phyloP scores from a whole-genome alignment of 2,888 invertebrate species.

The Macrophya annulata region DNA sequence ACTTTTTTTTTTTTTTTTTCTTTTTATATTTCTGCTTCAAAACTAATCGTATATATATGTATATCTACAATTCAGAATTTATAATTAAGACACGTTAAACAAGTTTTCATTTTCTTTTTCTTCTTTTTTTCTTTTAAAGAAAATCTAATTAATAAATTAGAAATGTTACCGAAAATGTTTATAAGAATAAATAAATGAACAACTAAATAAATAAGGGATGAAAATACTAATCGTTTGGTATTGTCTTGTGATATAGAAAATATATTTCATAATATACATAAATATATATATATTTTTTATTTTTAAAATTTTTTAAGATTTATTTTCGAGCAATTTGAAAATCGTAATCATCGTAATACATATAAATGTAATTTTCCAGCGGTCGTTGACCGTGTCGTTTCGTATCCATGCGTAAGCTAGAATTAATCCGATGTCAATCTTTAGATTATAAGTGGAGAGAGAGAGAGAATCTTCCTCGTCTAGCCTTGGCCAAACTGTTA shows the following conservation, averaged over 20 bases:
- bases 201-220: too few relatives aligned
- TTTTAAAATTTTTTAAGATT: too few relatives aligned
- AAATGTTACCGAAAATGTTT: too few relatives aligned
- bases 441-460: neutral
- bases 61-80: neutral
- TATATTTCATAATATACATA: too few relatives aligned
- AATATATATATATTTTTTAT: too few relatives aligned
- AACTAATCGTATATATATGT: too few relatives aligned
- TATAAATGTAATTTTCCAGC: neutral
- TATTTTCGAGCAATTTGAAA: neutral
- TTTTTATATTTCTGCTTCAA: neutral
- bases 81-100: neutral
- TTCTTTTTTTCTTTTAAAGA: neutral
- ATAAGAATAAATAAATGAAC: too few relatives aligned
- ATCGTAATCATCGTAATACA: neutral
- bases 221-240: too few relatives aligned
- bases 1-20: too few relatives aligned
- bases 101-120: neutral
- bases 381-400: neutral
- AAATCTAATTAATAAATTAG: too few relatives aligned
- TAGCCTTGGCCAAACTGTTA: conserved; percentile 25
- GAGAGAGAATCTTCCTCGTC: neutral
- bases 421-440: neutral
- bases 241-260: too few relatives aligned
- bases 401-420: neutral